A percentile compares a stretch with the other conserved stretches of the same genome.
These are phyloP conservation scores for Ceyx melanurus DNA, from an alignment of 2,113 vertebrate genomes.

Conservation along the genomic window DNA sequence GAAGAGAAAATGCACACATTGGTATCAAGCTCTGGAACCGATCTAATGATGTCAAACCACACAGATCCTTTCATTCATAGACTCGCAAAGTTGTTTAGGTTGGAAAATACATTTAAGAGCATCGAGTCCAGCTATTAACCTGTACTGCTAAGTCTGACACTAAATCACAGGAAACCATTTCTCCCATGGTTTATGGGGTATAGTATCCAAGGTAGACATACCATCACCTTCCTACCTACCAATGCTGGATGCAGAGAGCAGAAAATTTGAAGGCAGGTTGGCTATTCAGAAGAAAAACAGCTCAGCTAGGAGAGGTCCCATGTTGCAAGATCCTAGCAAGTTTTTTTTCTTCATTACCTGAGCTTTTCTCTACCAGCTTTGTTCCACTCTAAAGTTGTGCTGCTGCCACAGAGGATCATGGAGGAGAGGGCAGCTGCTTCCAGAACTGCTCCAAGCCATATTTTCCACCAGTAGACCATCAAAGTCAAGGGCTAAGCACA, in stretches of 20 bases:
- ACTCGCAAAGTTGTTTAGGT: neutral
- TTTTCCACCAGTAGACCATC: neutral
- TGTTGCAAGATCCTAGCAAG: neutral
- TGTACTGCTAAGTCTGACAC: neutral
- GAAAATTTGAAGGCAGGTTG: neutral
- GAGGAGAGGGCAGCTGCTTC: neutral
- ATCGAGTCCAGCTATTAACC: neutral
- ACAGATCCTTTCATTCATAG: neutral
- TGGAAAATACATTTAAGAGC: neutral
- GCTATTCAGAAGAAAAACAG: neutral
- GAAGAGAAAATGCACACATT: neutral
- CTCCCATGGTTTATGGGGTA: neutral
- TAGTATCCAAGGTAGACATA: neutral
- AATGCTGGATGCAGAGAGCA: neutral
- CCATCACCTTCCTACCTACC: neutral
- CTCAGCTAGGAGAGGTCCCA: neutral
- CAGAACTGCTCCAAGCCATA: neutral
- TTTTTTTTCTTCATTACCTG: neutral
- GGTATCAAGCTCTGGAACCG: neutral
- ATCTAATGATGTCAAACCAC: neutral
- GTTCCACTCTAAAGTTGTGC: neutral
- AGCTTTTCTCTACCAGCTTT: neutral
- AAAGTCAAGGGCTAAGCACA: neutral
- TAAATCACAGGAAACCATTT: neutral
- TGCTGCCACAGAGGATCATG: neutral